Conservation (phyloP, 2,113 vertebrate species). For the Opisthocomus hoazin region DNA sequence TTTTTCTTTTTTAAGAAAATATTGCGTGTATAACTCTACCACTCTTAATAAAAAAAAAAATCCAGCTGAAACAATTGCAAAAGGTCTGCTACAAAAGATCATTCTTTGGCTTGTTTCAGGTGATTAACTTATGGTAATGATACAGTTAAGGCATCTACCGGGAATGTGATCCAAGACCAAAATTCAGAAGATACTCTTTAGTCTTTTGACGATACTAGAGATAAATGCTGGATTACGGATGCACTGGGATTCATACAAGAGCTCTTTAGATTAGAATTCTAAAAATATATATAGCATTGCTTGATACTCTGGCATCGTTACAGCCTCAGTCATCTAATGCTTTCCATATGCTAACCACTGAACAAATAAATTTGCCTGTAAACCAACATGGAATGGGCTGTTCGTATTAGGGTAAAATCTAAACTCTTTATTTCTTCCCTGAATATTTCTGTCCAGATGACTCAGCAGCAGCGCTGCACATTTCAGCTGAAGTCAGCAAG, state of each 20-base stretch:
- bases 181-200: neutral
- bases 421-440: neutral
- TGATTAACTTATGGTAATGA: neutral
- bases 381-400: neutral
- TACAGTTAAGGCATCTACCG: neutral
- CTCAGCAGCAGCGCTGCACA: neutral
- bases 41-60: accelerated
- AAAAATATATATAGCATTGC: neutral
- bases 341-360: neutral
- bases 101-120: neutral
- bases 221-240: neutral
- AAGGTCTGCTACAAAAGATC: neutral
- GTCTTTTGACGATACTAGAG: neutral
- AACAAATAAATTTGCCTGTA: neutral
- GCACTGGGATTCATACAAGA: neutral
- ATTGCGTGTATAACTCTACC: accelerated
- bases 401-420: neutral
- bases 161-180: neutral
- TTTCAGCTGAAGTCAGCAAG: neutral
- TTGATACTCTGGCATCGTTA: neutral
- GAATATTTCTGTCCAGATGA: neutral
- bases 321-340: neutral
- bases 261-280: conserved; percentile 1
- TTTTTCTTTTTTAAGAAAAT: neutral
- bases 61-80: neutral